These are phyloP conservation scores for Danio aesculapii DNA, from an alignment of 2,797 vertebrate genomes.

Conservation along the genomic window DNA sequence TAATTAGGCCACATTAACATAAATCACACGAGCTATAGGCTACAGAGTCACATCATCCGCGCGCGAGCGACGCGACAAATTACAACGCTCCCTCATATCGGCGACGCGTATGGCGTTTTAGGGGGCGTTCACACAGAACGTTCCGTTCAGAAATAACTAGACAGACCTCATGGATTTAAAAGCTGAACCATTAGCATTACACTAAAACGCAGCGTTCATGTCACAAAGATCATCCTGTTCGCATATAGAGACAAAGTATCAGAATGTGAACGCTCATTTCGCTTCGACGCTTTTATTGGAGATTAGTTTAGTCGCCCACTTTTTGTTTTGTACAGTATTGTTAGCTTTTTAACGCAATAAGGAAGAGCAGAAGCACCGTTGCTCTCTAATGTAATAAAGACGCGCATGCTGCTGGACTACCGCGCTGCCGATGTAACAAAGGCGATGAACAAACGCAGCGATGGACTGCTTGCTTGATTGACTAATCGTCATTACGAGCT, in stretches of 20 bases:
- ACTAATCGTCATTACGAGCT: background rate
- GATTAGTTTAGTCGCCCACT: background rate
- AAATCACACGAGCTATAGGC: slow-evolving; percentile 8
- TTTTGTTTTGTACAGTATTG: background rate
- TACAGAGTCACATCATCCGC: background rate
- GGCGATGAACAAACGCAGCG: background rate
- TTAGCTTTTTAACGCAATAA: background rate
- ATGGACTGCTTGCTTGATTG: background rate
- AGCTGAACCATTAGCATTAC: background rate
- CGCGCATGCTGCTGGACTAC: background rate
- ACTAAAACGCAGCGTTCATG: background rate
- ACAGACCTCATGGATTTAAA: background rate
- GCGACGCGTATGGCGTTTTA: background rate
- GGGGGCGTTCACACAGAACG: slow-evolving; percentile 2
- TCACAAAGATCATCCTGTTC: background rate
- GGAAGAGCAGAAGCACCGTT: background rate
- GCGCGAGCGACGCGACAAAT: slow-evolving; percentile 10
- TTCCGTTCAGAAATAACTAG: background rate
- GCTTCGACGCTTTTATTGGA: background rate
- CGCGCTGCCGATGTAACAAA: slow-evolving; percentile 44
- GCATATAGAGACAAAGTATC: background rate
- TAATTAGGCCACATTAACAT: slow-evolving; percentile 38
- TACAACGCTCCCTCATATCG: background rate
- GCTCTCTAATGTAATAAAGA: background rate
- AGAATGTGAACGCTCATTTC: background rate